Evolutionary conservation across 2,113 vertebrate species (phyloP).

Genomic region (Cebidichthys violaceus): DNA sequence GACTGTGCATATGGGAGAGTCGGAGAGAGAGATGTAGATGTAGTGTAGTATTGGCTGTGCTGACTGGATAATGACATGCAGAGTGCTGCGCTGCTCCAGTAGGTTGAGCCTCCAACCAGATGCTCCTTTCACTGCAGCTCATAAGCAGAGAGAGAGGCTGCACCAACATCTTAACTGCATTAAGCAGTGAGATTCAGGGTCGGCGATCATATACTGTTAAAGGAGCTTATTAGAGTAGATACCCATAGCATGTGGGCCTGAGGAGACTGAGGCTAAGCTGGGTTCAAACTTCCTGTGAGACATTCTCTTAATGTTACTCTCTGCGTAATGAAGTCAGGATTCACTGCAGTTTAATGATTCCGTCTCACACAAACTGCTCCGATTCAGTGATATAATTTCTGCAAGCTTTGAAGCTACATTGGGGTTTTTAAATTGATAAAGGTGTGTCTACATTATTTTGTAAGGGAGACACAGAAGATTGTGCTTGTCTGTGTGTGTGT

Average conservation of each 20-base stretch:
- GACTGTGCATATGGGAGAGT: constrained; percentile 58
- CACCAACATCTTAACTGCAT: constrained; percentile 68
- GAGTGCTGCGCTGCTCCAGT: constrained; percentile 69
- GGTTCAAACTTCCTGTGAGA: constrained; percentile 42
- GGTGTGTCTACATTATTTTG: constrained; percentile 3
- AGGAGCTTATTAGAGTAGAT: constrained; percentile 60
- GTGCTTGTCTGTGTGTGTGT: neutral
- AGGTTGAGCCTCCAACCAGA: constrained; percentile 77
- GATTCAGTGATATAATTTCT: constrained; percentile 14
- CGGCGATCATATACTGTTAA: constrained; percentile 55
- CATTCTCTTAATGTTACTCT: constrained; percentile 16
- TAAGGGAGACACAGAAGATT: neutral
- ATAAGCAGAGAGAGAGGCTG: constrained; percentile 59
- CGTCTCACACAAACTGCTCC: constrained; percentile 18
- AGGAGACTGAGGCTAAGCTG: constrained; percentile 32
- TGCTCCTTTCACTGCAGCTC: constrained; percentile 80
- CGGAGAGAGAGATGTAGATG: constrained; percentile 50
- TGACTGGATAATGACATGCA: constrained; percentile 88
- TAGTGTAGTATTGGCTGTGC: constrained; percentile 75
- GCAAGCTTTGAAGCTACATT: constrained; percentile 16
- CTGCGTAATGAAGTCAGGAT: neutral
- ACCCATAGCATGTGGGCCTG: constrained; percentile 36
- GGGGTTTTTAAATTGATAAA: neutral
- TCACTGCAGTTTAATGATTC: constrained; percentile 40
- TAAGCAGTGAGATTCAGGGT: constrained; percentile 57